Conservation (phyloP, 2,888 invertebrate genomes). For the Ormyrus labotus region DNA sequence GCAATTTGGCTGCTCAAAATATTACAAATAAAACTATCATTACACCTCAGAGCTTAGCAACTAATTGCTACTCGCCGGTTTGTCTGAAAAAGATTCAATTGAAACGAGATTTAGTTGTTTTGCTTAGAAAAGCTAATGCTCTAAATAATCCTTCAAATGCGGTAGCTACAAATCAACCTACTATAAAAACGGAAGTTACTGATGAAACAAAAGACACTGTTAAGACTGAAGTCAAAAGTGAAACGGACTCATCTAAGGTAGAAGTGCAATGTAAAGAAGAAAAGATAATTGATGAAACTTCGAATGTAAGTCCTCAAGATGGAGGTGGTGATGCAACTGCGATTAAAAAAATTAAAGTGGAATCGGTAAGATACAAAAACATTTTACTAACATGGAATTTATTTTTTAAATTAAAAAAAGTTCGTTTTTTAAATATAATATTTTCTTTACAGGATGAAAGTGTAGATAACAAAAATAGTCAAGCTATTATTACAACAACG, state of each 20-base stretch:
- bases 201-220: neutral
- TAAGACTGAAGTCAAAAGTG: conserved; percentile 62
- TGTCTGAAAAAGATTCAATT: conserved; percentile 86
- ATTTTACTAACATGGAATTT: neutral
- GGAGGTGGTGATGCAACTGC: conserved; percentile 55
- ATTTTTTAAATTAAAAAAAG: neutral
- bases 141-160: conserved; percentile 63
- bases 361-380: conserved; percentile 56
- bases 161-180: conserved; percentile 50
- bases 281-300: conserved; percentile 76
- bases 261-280: conserved; percentile 46
- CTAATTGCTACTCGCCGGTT: conserved; percentile 87
- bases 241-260: conserved; percentile 50
- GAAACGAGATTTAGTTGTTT: conserved; percentile 81
- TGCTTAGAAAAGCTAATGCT: conserved; percentile 81
- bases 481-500: conserved; percentile 68
- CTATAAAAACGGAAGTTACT: conserved; percentile 26
- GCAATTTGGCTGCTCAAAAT: conserved; percentile 75
- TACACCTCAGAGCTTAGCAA: conserved; percentile 77
- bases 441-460: conserved; percentile 76
- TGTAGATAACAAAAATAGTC: conserved; percentile 75
- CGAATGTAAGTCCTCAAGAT: conserved; percentile 1
- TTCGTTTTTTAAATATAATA: conserved; percentile 57
- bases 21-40: conserved; percentile 76
- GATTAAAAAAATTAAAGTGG: conserved; percentile 68